Evolutionary conservation across 2,888 invertebrate genomes (phyloP).

Genomic region (Harmothoe impar): DNA sequence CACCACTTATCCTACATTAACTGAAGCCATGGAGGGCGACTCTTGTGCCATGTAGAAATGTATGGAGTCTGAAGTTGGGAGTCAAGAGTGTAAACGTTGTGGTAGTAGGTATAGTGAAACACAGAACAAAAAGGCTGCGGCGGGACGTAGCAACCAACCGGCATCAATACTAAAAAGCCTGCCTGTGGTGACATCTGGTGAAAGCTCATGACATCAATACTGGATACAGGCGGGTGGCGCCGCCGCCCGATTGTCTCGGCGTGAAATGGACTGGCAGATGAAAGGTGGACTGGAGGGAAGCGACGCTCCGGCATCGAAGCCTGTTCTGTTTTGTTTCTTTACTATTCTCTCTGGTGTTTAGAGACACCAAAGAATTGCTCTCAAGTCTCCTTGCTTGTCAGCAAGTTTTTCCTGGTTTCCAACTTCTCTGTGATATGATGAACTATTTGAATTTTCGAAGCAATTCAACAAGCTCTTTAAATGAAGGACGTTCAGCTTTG

Average conservation of each 20-base stretch:
- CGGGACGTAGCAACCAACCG: slow-evolving; percentile 23
- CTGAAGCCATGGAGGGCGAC: too few species aligned
- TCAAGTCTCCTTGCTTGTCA: not conserved
- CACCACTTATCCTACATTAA: not conserved
- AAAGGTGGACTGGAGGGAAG: slow-evolving; percentile 58
- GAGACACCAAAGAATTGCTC: not conserved
- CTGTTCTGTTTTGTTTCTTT: not conserved
- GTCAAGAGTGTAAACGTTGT: not conserved
- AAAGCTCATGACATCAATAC: slow-evolving; percentile 54
- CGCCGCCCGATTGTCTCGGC: not conserved
- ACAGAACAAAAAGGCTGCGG: not conserved
- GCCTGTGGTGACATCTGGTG: not conserved
- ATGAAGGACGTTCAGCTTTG: slow-evolving; percentile 50
- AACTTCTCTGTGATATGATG: slow-evolving; percentile 48
- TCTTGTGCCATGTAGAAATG: not conserved
- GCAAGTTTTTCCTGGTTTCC: not conserved
- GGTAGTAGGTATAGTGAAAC: slow-evolving; percentile 2
- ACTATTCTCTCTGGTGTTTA: slow-evolving; percentile 11
- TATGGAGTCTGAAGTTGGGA: not conserved
- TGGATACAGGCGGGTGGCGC: not conserved
- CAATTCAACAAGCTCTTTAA: slow-evolving; percentile 63
- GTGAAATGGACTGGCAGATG: slow-evolving; percentile 32
- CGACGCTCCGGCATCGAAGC: slow-evolving; percentile 27
- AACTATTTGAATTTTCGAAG: slow-evolving; percentile 63
- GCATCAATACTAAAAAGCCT: not conserved